phyloP scores from a whole-genome alignment of 2,888 invertebrate genomes.

The Hirtodrosophila histrioides region DNA sequence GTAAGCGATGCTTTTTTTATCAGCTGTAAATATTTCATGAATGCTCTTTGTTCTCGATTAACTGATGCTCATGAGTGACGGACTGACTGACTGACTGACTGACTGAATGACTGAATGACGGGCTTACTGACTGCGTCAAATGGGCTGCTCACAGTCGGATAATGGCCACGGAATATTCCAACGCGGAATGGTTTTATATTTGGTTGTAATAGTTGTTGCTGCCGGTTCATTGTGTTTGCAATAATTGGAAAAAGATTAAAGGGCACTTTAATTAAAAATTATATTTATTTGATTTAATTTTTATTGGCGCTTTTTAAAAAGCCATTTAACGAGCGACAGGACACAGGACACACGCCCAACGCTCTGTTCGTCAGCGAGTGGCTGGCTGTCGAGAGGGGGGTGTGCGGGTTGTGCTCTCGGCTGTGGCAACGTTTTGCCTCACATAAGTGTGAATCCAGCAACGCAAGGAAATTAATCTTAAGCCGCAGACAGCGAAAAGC shows the following conservation, averaged over 20 bases:
- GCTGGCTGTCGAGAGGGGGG: not conserved
- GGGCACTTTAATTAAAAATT: constrained; percentile 77
- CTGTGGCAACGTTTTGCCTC: not conserved
- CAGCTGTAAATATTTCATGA: not conserved
- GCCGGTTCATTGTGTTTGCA: constrained; percentile 43
- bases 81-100: constrained; percentile 4
- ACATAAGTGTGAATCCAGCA: constrained; percentile 72
- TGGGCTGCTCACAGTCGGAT: too few species aligned
- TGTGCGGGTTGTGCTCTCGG: not conserved
- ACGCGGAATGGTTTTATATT: constrained; percentile 17
- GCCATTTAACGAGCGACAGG: constrained; percentile 65
- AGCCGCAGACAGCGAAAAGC: constrained; percentile 82
- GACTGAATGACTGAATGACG: not conserved
- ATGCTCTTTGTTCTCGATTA: not conserved
- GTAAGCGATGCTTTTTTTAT: too few species aligned
- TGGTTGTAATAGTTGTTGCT: constrained; percentile 16
- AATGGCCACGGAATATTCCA: too few species aligned
- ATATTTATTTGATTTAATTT: constrained; percentile 79
- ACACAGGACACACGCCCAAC: too few species aligned
- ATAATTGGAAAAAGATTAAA: constrained; percentile 76
- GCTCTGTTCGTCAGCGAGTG: constrained; percentile 2
- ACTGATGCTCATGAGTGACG: not conserved
- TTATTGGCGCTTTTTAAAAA: constrained; percentile 76
- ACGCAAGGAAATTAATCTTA: constrained; percentile 81
- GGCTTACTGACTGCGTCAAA: not conserved